A percentile compares a stretch with the other conserved stretches of the same genome.
Conservation (phyloP, 2,797 vertebrate genomes). For the Phalanger gymnotis region DNA sequence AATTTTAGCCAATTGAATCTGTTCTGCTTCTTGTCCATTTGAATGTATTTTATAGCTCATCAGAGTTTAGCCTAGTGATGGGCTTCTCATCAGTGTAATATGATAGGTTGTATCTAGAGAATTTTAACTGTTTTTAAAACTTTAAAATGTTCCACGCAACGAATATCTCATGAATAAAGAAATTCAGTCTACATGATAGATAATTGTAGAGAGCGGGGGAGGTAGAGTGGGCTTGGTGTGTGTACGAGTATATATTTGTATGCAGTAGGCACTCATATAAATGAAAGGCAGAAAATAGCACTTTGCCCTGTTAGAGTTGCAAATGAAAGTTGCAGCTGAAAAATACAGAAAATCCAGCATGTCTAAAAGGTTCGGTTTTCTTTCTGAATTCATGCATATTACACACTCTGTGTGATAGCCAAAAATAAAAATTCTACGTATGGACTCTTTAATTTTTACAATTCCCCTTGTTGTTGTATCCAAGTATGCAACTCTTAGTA, state of each 20-base stretch:
- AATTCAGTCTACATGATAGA: constrained; percentile 33
- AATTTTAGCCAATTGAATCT: constrained; percentile 45
- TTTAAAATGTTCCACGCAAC: constrained; percentile 58
- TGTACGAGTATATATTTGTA: constrained; percentile 4
- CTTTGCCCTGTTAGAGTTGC: constrained; percentile 45
- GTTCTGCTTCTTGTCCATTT: constrained; percentile 52
- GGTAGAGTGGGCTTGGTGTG: neutral
- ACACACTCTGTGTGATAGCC: neutral
- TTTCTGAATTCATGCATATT: constrained; percentile 28
- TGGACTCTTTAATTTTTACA: constrained; percentile 28
- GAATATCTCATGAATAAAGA: constrained; percentile 72
- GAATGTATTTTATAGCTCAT: constrained; percentile 58
- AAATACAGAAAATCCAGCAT: constrained; percentile 60
- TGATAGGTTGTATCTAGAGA: constrained; percentile 63
- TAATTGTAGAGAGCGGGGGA: constrained; percentile 40
- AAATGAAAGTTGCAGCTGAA: constrained; percentile 46
- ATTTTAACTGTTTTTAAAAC: constrained; percentile 57
- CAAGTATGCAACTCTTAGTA: constrained; percentile 27
- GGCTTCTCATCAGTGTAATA: constrained; percentile 66
- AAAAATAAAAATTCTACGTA: constrained; percentile 25
- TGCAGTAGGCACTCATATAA: constrained; percentile 42
- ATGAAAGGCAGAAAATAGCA: constrained; percentile 45
- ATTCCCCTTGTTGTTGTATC: neutral
- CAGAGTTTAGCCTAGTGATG: constrained; percentile 33
- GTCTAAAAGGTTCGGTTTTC: constrained; percentile 6